Percentiles rank a stretch among this genome's conserved stretches.
phyloP scores from a whole-genome alignment of 2,797 vertebrate genomes.

The Centropyge bicolor region DNA sequence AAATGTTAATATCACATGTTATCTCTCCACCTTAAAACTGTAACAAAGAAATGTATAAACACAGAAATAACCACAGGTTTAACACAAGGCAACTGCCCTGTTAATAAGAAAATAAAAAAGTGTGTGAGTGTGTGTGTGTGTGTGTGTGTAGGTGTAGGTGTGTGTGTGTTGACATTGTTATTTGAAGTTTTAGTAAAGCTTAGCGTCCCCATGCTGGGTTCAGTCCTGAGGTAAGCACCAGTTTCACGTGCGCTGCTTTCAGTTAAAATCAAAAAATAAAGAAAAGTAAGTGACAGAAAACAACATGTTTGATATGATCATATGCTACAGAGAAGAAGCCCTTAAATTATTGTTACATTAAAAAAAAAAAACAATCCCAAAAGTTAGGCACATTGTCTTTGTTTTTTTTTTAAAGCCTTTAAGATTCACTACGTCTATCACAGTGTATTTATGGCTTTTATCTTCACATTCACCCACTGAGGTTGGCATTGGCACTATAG shows the following conservation, averaged over 20 bases:
- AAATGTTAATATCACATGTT: slow-evolving; percentile 78
- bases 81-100: slow-evolving; percentile 77
- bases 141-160: slow-evolving; percentile 14
- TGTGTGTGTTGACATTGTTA: slow-evolving; percentile 45
- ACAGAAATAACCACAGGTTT: slow-evolving; percentile 86
- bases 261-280: slow-evolving; percentile 72
- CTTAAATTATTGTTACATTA: slow-evolving; percentile 75
- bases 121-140: slow-evolving; percentile 31
- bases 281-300: slow-evolving; percentile 72
- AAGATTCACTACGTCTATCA: slow-evolving; percentile 83
- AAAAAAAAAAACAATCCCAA: slow-evolving; percentile 49
- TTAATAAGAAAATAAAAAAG: slow-evolving; percentile 54
- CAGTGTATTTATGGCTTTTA: slow-evolving; percentile 88
- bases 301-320: slow-evolving; percentile 80
- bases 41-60: slow-evolving; percentile 79
- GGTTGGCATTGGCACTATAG: slow-evolving; percentile 87
- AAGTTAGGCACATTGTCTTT: slow-evolving; percentile 73
- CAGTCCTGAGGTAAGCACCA: slow-evolving; percentile 89
- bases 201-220: slow-evolving; percentile 82
- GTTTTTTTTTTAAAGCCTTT: slow-evolving; percentile 70
- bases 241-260: slow-evolving; percentile 82
- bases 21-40: slow-evolving; percentile 70
- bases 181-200: slow-evolving; percentile 77
- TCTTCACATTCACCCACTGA: slow-evolving; percentile 89
- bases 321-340: slow-evolving; percentile 83